Base-by-base conservation (phyloP, 2,888 invertebrate species). In the Gymnocheta viridis region DNA sequence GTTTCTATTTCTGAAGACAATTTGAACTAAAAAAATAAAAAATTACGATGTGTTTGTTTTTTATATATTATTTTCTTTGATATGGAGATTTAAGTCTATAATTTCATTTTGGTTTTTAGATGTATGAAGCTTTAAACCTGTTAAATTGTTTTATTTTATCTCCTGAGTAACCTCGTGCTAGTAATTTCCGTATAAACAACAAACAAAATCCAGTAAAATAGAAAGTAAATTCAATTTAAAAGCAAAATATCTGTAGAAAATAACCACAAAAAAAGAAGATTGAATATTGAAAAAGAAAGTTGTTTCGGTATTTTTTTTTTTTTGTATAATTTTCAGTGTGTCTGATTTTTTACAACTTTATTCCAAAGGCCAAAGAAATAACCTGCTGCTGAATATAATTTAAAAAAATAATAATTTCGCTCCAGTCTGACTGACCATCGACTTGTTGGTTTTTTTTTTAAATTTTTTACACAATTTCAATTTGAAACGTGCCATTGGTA, bases 201-300 rank as follows among this genome's bases (percentile, higher is more conserved):
- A n/a, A n/a, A n/a, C n/a, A 35, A 49, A 17, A 47, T 41, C 32
- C 19, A 67, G 47, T 41, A 69, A 84, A 81, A 56, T 81, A 81
- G 84, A 84, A 84, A 84, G 84, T 78, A 64, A 79, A 83, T 60
- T 51, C 41, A 64, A 79, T 74, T 64, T 79, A 19, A 72, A 80
- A 58, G 10, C 27, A 73, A 56, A 72, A 35, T 64, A 67, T 56
- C n/a, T 62, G 17, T 44, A 58, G 51, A 41, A 58, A 70, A 72
- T 32, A 54, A 41, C 47, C 56, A 60, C 29, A 70, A 64, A 74
- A 81, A 56, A 47, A 60, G 4, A 70, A 72, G 41, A 72, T 72
- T 82, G 4, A 54, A 76, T 82, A 82, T 82, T 82, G 82, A 82
- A 85, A 79, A 82, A 85, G 79, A 82, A 85, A 85, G 79, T 79